Evolutionary conservation across 1,140 invertebrate genomes (phyloP).

Genomic region (Lordiphosa mommai): DNA sequence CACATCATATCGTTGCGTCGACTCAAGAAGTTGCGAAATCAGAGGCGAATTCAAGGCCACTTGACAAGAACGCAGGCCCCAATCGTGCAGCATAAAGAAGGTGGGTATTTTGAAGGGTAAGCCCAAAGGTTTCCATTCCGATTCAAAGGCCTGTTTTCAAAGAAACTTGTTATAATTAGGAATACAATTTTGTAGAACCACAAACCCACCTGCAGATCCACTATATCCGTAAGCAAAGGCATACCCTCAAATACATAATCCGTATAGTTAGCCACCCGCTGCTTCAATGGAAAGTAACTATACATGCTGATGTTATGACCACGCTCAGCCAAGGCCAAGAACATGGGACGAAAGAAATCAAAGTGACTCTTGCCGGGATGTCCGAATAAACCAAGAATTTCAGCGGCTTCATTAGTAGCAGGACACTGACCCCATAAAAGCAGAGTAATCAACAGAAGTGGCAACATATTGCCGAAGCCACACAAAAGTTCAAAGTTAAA

Average conservation of each 20-base stretch:
- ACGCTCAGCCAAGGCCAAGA: slow-evolving; percentile 81
- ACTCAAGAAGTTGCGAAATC: slow-evolving; percentile 44
- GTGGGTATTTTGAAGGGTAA: slow-evolving; percentile 53
- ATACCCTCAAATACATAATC: slow-evolving; percentile 81
- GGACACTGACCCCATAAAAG: slow-evolving; percentile 6
- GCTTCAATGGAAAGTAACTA: slow-evolving; percentile 82
- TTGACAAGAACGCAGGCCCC: slow-evolving; percentile 80
- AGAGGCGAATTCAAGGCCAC: slow-evolving; percentile 80
- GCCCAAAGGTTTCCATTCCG: slow-evolving; percentile 18
- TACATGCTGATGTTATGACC: slow-evolving; percentile 85
- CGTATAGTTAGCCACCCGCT: slow-evolving; percentile 81
- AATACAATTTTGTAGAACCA: background rate
- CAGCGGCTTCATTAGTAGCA: slow-evolving; percentile 15
- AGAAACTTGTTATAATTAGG: background rate
- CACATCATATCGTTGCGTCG: slow-evolving; percentile 82
- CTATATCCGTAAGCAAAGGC: slow-evolving; percentile 69
- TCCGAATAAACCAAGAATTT: slow-evolving; percentile 83
- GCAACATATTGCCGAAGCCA: background rate
- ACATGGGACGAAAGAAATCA: slow-evolving; percentile 84
- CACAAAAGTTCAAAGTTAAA: slow-evolving; percentile 33
- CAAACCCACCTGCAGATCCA: slow-evolving; percentile 54
- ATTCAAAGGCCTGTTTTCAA: slow-evolving; percentile 28
- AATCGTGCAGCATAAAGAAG: slow-evolving; percentile 55
- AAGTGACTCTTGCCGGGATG: slow-evolving; percentile 86
- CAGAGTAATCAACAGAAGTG: background rate